Evolutionary conservation across 2,888 invertebrate genomes (phyloP).

Genomic region (Apamea crenata): DNA sequence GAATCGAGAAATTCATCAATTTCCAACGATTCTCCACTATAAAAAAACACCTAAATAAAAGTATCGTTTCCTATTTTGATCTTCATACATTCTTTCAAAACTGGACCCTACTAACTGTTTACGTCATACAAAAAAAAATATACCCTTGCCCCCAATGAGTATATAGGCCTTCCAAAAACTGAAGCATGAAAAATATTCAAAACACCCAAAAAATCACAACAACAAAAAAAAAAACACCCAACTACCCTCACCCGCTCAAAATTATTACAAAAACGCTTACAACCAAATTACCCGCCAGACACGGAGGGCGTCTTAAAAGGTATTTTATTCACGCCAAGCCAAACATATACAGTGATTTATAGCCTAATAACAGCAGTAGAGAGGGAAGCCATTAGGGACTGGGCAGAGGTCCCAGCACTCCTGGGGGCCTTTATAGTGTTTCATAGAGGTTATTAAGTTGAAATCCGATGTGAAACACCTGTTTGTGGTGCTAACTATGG

Average conservation of each 20-base stretch:
- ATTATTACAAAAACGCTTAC: slow-evolving; percentile 62
- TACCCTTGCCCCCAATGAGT: background rate
- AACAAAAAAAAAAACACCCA: slow-evolving; percentile 20
- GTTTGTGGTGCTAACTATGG: slow-evolving; percentile 49
- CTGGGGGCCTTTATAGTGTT: slow-evolving; percentile 71
- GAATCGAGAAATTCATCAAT: too few relatives aligned
- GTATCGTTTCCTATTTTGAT: background rate
- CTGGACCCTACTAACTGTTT: background rate
- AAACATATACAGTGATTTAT: slow-evolving; percentile 78
- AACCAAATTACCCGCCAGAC: slow-evolving; percentile 63
- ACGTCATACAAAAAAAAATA: background rate
- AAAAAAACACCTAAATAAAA: background rate
- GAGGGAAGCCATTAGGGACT: slow-evolving; percentile 73
- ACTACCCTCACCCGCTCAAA: slow-evolving; percentile 44
- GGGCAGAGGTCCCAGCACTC: slow-evolving; percentile 68
- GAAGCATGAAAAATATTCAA: background rate
- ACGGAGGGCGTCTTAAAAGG: slow-evolving; percentile 62
- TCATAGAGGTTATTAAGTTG: slow-evolving; percentile 71
- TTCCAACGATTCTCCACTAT: background rate
- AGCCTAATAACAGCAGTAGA: slow-evolving; percentile 74
- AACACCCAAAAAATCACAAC: slow-evolving; percentile 10
- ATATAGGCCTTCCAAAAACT: background rate
- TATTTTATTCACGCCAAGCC: slow-evolving; percentile 67
- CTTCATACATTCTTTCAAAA: background rate
- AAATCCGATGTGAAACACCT: slow-evolving; percentile 68